Base-by-base conservation (phyloP, 1,140 invertebrate species). In the Nebria ingens region DNA sequence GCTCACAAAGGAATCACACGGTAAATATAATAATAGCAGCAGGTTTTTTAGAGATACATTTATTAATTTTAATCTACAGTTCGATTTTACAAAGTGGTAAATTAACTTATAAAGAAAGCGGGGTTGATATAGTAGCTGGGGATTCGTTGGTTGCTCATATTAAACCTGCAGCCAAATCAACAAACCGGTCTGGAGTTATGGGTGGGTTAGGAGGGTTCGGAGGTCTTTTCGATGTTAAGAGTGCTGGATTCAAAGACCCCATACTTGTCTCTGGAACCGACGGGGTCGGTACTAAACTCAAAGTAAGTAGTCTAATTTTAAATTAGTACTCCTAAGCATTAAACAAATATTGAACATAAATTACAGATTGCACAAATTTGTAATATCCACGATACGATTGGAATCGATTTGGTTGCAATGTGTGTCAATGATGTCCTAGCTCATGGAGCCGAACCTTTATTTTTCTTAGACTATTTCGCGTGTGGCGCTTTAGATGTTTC, bases 401-500 rank as follows among this genome's bases (percentile, higher is more conserved):
- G 96, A 1, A 87, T 94, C 63, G 97, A 98, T 75, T 77, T 98
- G 23, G 95, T 99, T 9, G 96, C 95, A 9, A 97, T 97, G 91
- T 96, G 93, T 68, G 94, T 95, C 1, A 99, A 99, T 75, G 95
- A 98, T 71, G 83, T 98, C 50, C 73, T 98, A 19, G 92, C 91
- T 38, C 87, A 95, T 61, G 94, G 93, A 19, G 96, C 95, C 0
- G 91, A 94, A 65, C 94, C 95, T 0, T 75, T 98, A 45, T 96
- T 93, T 55, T 98, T 98, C 68, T 73, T 98, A 1, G 95, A 98
- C 75, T 98, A 98, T 71, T 97, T 94, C 73, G 92, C 95, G 11
- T 93, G 89, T 68, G 91, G 93, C 2, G 77, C 83, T 57, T 74
- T 98, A 42, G 79, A 95, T 64, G 80, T 93, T 3, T 73, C 80